Evolutionary conservation across 2,113 vertebrate species (phyloP).

Genomic region (Hylia prasina): DNA sequence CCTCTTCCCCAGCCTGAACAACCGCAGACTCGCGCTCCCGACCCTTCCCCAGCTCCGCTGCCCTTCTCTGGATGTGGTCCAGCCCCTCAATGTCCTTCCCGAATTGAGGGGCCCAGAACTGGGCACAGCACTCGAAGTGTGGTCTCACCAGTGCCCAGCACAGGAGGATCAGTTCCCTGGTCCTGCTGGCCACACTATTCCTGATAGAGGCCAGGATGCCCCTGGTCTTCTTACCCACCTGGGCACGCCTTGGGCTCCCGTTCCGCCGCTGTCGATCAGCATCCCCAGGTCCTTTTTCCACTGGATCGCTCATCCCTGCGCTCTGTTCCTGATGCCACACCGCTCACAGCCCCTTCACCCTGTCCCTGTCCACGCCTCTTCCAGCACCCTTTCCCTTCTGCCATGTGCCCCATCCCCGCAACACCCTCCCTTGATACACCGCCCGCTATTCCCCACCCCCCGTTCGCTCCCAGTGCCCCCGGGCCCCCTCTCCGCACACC

Average conservation of each 20-base stretch:
- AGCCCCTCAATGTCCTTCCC: not conserved
- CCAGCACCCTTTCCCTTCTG: not conserved
- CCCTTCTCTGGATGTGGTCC: not conserved
- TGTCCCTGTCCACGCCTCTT: too few species aligned
- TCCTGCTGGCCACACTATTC: not conserved
- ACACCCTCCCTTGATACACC: rapidly evolving
- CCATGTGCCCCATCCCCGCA: not conserved
- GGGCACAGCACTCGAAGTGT: too few species aligned
- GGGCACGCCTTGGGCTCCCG: not conserved
- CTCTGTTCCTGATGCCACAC: not conserved
- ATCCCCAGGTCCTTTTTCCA: not conserved
- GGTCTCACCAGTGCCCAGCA: not conserved
- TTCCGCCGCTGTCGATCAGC: not conserved
- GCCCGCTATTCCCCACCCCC: not conserved
- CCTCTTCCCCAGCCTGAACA: not conserved
- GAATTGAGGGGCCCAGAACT: not conserved
- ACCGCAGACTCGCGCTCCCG: not conserved
- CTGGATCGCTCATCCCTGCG: not conserved
- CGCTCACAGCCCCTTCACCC: not conserved
- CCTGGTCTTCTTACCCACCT: not conserved
- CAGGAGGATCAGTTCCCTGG: not conserved
- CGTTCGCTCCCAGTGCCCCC: not conserved
- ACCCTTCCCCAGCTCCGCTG: not conserved
- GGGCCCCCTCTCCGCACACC: not conserved
- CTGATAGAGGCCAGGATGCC: not conserved